Percentiles rank a stretch among this genome's conserved stretches.
Conservation (phyloP, 2,113 vertebrate genomes). For the Emberiza fucata region DNA sequence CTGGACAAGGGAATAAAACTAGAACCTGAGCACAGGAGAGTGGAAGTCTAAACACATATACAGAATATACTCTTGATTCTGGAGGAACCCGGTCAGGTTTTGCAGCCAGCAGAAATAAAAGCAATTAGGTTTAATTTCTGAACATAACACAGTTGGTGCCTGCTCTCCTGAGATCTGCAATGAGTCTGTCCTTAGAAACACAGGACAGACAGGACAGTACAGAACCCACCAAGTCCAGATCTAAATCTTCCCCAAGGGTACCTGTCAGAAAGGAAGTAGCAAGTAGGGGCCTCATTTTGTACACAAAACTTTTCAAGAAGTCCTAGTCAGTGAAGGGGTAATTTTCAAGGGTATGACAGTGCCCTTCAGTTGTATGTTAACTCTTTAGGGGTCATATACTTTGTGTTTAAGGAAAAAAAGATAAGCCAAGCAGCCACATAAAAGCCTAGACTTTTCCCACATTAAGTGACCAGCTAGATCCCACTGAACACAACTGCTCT, state of each 20-base stretch:
- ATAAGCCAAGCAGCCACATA: neutral
- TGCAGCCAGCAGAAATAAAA: neutral
- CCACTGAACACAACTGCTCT: neutral
- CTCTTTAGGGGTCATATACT: neutral
- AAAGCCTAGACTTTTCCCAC: neutral
- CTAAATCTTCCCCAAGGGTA: neutral
- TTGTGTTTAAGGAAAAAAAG: neutral
- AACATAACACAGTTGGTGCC: neutral
- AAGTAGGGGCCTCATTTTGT: neutral
- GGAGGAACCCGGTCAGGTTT: neutral
- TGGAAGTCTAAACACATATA: neutral
- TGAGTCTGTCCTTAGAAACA: neutral
- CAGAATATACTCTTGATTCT: neutral
- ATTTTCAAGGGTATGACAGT: neutral
- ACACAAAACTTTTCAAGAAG: neutral
- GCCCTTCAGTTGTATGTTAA: neutral
- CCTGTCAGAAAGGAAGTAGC: neutral
- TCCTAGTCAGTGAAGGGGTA: neutral
- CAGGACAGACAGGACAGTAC: neutral
- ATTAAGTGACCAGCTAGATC: neutral
- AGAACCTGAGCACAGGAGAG: neutral
- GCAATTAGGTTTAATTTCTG: neutral
- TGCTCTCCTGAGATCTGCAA: neutral
- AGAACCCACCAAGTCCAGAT: neutral
- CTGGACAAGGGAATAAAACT: neutral